phyloP scores from a whole-genome alignment of 2,888 invertebrate species.

The Platycheirus albimanus region DNA sequence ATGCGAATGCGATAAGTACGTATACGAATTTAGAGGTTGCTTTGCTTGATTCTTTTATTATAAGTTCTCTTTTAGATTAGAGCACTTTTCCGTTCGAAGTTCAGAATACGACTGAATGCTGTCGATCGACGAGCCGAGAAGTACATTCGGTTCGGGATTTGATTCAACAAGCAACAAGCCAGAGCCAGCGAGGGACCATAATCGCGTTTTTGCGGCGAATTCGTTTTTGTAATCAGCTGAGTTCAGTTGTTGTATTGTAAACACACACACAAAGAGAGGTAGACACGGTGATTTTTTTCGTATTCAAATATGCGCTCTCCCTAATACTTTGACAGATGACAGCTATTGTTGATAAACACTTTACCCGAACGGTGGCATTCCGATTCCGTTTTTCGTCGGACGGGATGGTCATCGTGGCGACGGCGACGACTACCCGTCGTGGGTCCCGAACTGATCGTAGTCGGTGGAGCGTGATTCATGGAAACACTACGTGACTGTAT shows the following conservation, averaged over 20 bases:
- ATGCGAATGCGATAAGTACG: conserved; percentile 67
- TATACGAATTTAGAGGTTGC: neutral
- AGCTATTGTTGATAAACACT: conserved; percentile 71
- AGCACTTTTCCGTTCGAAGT: conserved; percentile 50
- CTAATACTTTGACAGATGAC: conserved; percentile 33
- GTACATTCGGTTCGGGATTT: too few species aligned
- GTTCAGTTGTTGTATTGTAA: conserved; percentile 60
- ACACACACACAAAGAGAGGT: conserved; percentile 2
- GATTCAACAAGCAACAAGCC: too few species aligned
- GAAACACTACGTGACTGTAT: conserved; percentile 67
- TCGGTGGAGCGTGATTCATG: conserved; percentile 69
- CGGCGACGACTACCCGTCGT: too few species aligned
- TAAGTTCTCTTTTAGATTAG: conserved; percentile 9
- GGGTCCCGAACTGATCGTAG: conserved; percentile 15
- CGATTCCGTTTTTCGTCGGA: conserved; percentile 9
- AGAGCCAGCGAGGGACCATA: too few species aligned
- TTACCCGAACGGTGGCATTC: conserved; percentile 39
- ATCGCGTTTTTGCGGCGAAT: conserved; percentile 62
- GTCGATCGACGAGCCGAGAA: conserved; percentile 62
- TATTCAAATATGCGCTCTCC: conserved; percentile 1
- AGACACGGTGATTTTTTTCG: conserved; percentile 6
- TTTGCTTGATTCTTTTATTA: too few species aligned
- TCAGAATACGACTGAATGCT: conserved; percentile 67
- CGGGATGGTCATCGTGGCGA: conserved; percentile 22
- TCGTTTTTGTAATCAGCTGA: too few species aligned